A percentile compares a stretch with the other conserved stretches of the same genome.
These are phyloP conservation scores for Spheniscus mendiculus DNA, from an alignment of 2,113 vertebrate genomes.

Conservation along the genomic window DNA sequence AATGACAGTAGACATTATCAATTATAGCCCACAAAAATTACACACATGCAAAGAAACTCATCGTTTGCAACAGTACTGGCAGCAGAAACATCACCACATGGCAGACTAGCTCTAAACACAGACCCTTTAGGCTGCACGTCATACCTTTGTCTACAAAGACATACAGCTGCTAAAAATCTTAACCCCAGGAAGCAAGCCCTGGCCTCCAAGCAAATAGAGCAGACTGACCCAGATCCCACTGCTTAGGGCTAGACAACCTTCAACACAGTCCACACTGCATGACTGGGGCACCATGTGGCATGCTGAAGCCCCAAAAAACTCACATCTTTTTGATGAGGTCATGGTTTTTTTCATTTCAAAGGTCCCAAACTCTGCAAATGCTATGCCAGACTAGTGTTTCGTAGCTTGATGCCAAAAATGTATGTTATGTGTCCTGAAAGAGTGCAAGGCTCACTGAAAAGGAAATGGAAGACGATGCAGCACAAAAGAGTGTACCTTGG, in stretches of 20 bases:
- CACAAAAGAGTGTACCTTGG: not conserved
- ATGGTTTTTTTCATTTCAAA: not conserved
- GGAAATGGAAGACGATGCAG: not conserved
- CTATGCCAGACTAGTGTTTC: not conserved
- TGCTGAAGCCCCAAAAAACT: not conserved
- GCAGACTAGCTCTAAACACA: not conserved
- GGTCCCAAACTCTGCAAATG: not conserved
- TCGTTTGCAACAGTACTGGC: not conserved
- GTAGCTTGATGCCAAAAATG: not conserved
- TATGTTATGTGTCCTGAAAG: not conserved
- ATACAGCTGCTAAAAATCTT: not conserved
- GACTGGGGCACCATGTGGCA: not conserved
- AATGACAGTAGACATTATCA: not conserved
- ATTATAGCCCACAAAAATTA: not conserved
- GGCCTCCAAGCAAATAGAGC: not conserved
- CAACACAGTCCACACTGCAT: not conserved
- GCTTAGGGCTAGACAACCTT: not conserved
- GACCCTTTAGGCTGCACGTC: not conserved
- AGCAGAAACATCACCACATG: not conserved
- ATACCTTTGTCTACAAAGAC: not conserved
- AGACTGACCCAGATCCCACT: not conserved
- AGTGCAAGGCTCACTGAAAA: not conserved
- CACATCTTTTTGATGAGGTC: not conserved
- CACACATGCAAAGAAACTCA: not conserved
- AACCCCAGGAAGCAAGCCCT: not conserved